Evolutionary conservation across 2,797 vertebrate genomes (phyloP).

Genomic region (Falco columbarius): DNA sequence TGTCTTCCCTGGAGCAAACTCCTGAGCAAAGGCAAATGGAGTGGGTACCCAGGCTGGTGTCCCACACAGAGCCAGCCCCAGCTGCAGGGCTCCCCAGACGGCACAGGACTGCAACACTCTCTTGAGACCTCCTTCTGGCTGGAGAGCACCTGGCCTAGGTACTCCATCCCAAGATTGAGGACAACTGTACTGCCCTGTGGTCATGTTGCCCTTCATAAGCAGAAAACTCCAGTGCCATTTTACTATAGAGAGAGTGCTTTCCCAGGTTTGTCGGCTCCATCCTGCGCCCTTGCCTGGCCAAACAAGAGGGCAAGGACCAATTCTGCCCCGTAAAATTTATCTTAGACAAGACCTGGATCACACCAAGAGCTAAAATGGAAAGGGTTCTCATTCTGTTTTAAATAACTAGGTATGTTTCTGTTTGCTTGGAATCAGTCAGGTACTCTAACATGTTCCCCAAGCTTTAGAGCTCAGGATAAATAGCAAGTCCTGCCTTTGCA

Average conservation of each 20-base stretch:
- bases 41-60: fast-evolving
- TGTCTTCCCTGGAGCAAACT: neutral
- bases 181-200: neutral
- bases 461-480: neutral
- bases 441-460: neutral
- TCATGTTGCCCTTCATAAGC: neutral
- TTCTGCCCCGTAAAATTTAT: neutral
- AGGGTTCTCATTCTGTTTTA: neutral
- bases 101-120: neutral
- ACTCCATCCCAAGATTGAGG: neutral
- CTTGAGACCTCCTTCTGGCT: neutral
- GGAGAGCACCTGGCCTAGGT: neutral
- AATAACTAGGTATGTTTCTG: neutral
- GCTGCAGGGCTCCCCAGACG: neutral
- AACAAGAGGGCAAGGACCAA: neutral
- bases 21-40: neutral
- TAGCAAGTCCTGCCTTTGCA: neutral
- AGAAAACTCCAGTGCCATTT: neutral
- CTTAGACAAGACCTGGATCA: neutral
- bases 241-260: neutral
- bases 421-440: neutral
- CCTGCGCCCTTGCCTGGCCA: neutral
- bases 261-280: neutral
- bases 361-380: neutral
- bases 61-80: neutral